Conservation (phyloP, 1,140 invertebrate species). For the Sycobia sp. region DNA sequence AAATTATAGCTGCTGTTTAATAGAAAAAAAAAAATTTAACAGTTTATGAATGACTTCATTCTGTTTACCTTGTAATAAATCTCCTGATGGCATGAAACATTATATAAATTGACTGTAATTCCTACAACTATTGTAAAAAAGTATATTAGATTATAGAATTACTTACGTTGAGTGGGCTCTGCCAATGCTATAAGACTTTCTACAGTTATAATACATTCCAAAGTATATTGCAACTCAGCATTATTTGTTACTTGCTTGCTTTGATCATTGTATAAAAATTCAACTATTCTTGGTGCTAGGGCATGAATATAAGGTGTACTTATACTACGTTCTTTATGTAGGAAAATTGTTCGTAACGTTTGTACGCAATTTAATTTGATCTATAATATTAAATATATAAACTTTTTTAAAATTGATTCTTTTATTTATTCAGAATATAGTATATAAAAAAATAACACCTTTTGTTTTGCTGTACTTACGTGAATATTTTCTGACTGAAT, state of each 20-base stretch:
- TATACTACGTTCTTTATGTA: conserved; percentile 71
- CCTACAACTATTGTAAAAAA: background rate
- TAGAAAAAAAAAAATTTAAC: conserved; percentile 12
- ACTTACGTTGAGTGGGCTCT: conserved; percentile 79
- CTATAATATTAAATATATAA: conserved; percentile 55
- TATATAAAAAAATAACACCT: no score
- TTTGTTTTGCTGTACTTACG: conserved; percentile 62
- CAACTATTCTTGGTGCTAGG: conserved; percentile 75
- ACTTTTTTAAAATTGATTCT: background rate
- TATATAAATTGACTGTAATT: conserved; percentile 21
- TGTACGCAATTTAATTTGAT: conserved; percentile 80
- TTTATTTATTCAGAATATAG: conserved; percentile 29
- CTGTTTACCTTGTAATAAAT: conserved; percentile 62
- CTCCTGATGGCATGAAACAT: conserved; percentile 61
- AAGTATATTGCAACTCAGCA: conserved; percentile 67
- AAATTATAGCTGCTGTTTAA: conserved; percentile 1
- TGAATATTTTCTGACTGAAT: conserved; percentile 76
- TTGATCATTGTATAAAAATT: conserved; percentile 70
- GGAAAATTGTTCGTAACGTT: conserved; percentile 76
- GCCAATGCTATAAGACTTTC: conserved; percentile 77
- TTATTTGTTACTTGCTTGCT: conserved; percentile 67
- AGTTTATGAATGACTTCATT: background rate
- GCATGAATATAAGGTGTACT: conserved; percentile 82
- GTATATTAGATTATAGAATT: conserved; percentile 15
- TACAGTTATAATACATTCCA: conserved; percentile 73